phyloP scores from a whole-genome alignment of 23 tunicate species.

The Botrylloides violaceus region DNA sequence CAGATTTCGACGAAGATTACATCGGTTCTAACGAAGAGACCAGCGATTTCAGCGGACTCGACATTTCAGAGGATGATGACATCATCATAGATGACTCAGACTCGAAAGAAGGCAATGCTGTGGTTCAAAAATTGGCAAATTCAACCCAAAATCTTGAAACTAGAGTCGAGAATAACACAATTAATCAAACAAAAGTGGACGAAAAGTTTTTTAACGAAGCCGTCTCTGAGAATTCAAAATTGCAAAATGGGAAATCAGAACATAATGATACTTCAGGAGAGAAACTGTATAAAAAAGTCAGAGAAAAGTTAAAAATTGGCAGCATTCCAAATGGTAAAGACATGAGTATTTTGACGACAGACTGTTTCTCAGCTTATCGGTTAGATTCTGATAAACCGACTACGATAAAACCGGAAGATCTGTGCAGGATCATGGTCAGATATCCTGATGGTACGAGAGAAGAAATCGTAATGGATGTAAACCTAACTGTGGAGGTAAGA shows the following conservation, averaged over 20 bases:
- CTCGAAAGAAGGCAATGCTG: background rate
- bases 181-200: background rate
- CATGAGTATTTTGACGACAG: background rate
- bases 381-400: background rate
- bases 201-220: background rate
- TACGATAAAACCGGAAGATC: background rate
- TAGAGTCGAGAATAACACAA: background rate
- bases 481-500: slow-evolving; percentile 31
- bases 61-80: slow-evolving; percentile 17
- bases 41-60: slow-evolving; percentile 13
- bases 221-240: background rate
- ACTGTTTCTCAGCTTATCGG: background rate
- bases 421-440: slow-evolving; percentile 33
- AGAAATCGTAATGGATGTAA: slow-evolving; percentile 13
- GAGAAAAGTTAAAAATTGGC: background rate
- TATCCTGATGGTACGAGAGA: slow-evolving; percentile 50
- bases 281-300: slow-evolving; percentile 5
- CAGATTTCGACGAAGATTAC: slow-evolving; percentile 22
- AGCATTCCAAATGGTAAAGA: slow-evolving; percentile 2
- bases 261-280: background rate
- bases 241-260: background rate
- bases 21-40: slow-evolving; percentile 8
- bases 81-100: background rate
- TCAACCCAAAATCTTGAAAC: background rate
- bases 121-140: background rate